A percentile compares a stretch with the other conserved stretches of the same genome.
phyloP scores from a whole-genome alignment of 1,140 invertebrate species.

The Conus betulinus region DNA sequence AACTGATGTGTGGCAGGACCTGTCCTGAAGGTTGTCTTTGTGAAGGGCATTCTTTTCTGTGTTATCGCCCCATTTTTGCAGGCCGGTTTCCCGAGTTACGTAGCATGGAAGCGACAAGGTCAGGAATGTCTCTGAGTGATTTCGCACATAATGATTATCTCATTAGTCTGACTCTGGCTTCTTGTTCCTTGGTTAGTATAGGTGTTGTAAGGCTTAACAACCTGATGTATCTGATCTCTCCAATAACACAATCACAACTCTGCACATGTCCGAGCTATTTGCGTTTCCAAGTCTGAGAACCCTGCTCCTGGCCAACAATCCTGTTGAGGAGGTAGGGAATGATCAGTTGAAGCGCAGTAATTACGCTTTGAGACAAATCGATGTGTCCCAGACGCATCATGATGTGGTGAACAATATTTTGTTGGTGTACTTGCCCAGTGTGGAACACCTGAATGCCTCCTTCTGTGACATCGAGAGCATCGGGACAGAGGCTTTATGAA shows the following conservation, averaged over 20 bases:
- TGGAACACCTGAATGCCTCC: too few species aligned
- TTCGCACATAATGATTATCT: neutral
- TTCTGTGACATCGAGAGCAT: too few species aligned
- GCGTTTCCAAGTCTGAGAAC: neutral
- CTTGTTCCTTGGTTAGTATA: neutral
- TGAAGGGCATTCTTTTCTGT: neutral
- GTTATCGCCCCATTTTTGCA: neutral
- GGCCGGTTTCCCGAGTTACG: neutral
- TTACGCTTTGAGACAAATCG: too few species aligned
- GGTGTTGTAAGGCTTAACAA: neutral
- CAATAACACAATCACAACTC: neutral
- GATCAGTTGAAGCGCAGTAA: neutral
- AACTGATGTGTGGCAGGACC: neutral
- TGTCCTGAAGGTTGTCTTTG: neutral
- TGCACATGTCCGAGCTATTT: neutral
- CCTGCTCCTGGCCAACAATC: neutral
- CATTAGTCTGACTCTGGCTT: neutral
- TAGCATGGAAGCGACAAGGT: neutral
- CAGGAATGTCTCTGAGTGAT: neutral
- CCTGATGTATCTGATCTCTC: neutral
- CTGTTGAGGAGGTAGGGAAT: neutral
- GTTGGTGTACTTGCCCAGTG: too few species aligned
- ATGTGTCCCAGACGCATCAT: too few species aligned
- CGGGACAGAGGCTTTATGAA: neutral
- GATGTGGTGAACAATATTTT: too few species aligned